Evolutionary conservation across 2,113 vertebrate species (phyloP).

Genomic region (Salvelinus alpinus): DNA sequence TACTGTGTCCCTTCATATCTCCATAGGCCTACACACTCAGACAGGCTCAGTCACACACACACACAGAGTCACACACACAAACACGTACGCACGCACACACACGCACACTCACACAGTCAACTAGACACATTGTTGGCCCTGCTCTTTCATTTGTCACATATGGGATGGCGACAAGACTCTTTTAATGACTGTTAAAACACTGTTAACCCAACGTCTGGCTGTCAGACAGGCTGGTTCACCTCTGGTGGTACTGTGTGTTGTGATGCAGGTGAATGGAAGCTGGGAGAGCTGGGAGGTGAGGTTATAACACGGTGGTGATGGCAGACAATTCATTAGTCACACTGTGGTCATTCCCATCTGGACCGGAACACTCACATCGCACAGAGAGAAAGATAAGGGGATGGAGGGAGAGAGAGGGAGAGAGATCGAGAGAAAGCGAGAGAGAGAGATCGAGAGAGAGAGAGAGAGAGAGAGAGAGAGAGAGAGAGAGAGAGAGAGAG

Average conservation of each 20-base stretch:
- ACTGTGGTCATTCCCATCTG: conserved; percentile 36
- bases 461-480: neutral
- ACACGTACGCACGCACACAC: neutral
- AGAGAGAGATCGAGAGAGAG: neutral
- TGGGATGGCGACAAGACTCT: neutral
- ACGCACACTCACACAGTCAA: conserved; percentile 1
- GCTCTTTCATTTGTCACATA: neutral
- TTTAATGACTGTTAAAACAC: neutral
- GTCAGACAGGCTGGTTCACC: neutral
- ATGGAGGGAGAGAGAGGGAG: conserved; percentile 1
- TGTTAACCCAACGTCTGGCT: neutral
- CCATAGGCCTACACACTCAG: conserved; percentile 18
- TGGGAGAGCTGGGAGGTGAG: neutral
- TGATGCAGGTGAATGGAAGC: neutral
- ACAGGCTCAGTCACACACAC: conserved; percentile 3
- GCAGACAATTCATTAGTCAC: conserved; percentile 44
- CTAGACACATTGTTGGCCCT: conserved; percentile 20
- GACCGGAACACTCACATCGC: conserved; percentile 3
- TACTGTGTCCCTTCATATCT: neutral
- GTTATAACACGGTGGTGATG: conserved; percentile 1
- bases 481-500: no score
- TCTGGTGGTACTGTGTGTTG: neutral
- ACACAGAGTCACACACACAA: neutral
- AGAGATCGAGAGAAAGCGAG: neutral
- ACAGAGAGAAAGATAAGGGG: no score